Percentiles rank a stretch among this genome's conserved stretches.
Conservation (phyloP, 2,113 vertebrate species). For the Mungos mungo region DNA sequence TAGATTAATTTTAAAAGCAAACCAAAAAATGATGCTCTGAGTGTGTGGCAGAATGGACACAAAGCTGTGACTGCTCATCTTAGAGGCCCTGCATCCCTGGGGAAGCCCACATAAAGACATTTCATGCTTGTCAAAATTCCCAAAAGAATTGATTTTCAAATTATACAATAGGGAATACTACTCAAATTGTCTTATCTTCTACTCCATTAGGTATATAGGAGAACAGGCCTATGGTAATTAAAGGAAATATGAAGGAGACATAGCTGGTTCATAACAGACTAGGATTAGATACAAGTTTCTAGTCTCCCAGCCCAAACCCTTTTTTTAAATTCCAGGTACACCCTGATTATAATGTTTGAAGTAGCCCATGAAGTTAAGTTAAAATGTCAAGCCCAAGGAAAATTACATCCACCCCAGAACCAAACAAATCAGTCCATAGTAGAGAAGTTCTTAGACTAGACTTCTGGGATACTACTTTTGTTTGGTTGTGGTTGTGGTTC, state of each 20-base stretch:
- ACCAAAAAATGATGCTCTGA: constrained; percentile 69
- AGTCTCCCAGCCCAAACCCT: neutral
- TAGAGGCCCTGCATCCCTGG: neutral
- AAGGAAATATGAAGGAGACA: neutral
- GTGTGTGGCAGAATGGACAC: constrained; percentile 35
- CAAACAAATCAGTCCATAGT: constrained; percentile 69
- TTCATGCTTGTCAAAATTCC: neutral
- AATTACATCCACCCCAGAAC: neutral
- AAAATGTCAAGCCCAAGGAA: constrained; percentile 18
- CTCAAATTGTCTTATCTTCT: neutral
- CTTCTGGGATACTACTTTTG: constrained; percentile 62
- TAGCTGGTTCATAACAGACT: neutral
- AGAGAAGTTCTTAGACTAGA: constrained; percentile 55
- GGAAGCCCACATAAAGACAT: neutral
- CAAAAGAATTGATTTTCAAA: neutral
- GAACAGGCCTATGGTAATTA: neutral
- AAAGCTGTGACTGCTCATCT: neutral
- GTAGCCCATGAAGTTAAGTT: neutral
- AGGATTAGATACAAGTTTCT: neutral
- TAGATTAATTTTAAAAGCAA: constrained; percentile 75
- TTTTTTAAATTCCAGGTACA: neutral
- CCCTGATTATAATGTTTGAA: constrained; percentile 39
- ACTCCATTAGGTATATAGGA: neutral
- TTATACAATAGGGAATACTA: neutral
- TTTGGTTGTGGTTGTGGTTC: neutral